Conservation (phyloP, 1,140 invertebrate species). For the Aphaenogaster floridana region DNA sequence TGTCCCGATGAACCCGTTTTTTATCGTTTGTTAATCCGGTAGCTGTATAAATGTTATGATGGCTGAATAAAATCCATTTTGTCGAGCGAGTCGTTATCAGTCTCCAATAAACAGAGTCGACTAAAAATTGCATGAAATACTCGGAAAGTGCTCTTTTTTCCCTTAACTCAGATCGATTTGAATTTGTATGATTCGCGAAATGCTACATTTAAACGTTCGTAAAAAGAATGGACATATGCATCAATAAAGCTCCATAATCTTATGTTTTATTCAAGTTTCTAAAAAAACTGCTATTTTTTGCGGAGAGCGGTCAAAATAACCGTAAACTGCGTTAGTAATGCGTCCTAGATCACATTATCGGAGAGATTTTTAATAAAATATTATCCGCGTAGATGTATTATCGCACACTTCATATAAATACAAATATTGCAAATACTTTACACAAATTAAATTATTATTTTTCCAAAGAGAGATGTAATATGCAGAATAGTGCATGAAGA, state of each 20-base stretch:
- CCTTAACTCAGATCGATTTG: background rate
- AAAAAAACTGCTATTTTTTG: background rate
- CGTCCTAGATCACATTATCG: background rate
- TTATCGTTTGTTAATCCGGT: constrained; percentile 53
- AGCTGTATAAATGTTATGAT: constrained; percentile 48
- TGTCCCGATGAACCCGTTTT: constrained; percentile 46
- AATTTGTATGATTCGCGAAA: constrained; percentile 11
- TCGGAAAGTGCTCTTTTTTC: background rate
- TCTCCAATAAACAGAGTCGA: constrained; percentile 38
- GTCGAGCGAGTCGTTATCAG: constrained; percentile 39
- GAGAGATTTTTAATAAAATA: constrained; percentile 12
- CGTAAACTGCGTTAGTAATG: constrained; percentile 15
- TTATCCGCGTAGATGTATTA: constrained; percentile 16
- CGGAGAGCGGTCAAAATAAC: background rate
- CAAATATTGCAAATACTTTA: background rate
- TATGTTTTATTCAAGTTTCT: background rate
- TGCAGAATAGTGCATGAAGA: background rate
- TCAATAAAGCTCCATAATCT: background rate
- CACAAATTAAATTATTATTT: constrained; percentile 2
- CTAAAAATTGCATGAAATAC: constrained; percentile 50
- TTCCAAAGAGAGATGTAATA: background rate
- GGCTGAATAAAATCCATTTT: constrained; percentile 46
- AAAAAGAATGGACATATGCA: background rate
- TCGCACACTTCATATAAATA: background rate
- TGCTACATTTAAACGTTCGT: background rate